Evolutionary conservation across 2,113 vertebrate genomes (phyloP), one percentile per base, ranked within the genome.

Genomic region (Embiotoca jacksoni): DNA sequence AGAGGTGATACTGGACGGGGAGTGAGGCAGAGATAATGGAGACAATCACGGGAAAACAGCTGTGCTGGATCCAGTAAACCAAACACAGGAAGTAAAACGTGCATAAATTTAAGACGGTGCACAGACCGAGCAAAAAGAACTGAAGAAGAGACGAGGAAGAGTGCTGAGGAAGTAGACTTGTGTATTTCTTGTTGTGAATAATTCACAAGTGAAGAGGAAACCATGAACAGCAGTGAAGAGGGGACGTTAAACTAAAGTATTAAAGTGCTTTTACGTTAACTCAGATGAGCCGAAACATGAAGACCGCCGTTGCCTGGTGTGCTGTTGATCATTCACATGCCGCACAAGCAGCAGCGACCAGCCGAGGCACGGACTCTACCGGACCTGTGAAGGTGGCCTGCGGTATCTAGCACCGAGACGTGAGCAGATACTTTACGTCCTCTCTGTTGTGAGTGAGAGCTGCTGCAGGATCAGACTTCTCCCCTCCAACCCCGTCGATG

Each of bases 21-120:
- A 46, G 41, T 8, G 58, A 36, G 47, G 30, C 30, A 37, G 37
- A 72, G 72, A 55, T 68, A 52, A 61, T 64, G 47, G 56, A 57
- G 41, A 80, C 70, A 82, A 84, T 72, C 58, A 61, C 49, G 65
- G 75, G 86, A 84, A 85, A 83, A 75, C 90, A 91, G 89, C 85
- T 92, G 90, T 75, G 37, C 53, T 62, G 31, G 41, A 73, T 46
- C 33, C 62, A 13, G 37, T 72, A 71, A 67, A 75, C 11, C 30
- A 66, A 63, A 81, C 36, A 64, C 31, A 32, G 16, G 53, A 64
- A 47, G 11, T 15, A 15, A 78, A 66, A 23, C n/a, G 49, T 35
- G 14, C 8, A 66, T 32, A 41, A 41, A 64, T 59, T 16, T 16
- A n/a, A 54, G 53, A 46, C 63, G 6, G 13, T 23, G 23, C 53